phyloP scores from a whole-genome alignment of 2,888 invertebrate genomes.

The Petrolisthes manimaculis region DNA sequence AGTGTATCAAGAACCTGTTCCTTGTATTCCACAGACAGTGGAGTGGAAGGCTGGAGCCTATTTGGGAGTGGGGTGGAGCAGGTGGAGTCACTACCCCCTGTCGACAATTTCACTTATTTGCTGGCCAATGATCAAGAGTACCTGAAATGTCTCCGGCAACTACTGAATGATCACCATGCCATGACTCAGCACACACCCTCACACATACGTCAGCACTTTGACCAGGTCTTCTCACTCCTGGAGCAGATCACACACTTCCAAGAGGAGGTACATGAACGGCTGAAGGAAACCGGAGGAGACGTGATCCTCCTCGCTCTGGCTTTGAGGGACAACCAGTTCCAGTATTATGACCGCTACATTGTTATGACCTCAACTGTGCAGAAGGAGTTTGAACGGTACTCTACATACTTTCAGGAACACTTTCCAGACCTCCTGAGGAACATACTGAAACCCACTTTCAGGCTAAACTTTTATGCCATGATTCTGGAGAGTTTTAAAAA shows the following conservation, averaged over 20 bases:
- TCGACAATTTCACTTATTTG: constrained; percentile 30
- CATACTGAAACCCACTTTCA: constrained; percentile 46
- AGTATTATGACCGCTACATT: constrained; percentile 43
- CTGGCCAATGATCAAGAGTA: constrained; percentile 42
- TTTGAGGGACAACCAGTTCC: constrained; percentile 48
- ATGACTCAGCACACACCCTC: constrained; percentile 45
- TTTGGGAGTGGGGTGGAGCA: constrained; percentile 6
- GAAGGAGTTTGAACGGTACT: constrained; percentile 42
- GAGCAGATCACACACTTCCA: constrained; percentile 34
- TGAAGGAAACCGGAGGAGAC: constrained; percentile 21
- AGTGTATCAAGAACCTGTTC: constrained; percentile 7
- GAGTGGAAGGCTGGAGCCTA: not conserved
- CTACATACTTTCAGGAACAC: constrained; percentile 46
- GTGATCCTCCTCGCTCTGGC: constrained; percentile 25
- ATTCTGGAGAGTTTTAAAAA: constrained; percentile 51
- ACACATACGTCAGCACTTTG: constrained; percentile 57
- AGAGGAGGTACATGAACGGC: not conserved
- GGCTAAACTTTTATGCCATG: constrained; percentile 56
- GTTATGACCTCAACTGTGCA: constrained; percentile 42
- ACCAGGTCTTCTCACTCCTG: constrained; percentile 41
- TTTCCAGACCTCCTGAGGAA: constrained; percentile 41
- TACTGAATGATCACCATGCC: constrained; percentile 27
- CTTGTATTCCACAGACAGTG: constrained; percentile 11
- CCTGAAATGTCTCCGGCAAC: constrained; percentile 3
- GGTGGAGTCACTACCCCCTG: not conserved